phyloP scores from a whole-genome alignment of 2,797 vertebrate genomes.

The Iguana delicatissima region DNA sequence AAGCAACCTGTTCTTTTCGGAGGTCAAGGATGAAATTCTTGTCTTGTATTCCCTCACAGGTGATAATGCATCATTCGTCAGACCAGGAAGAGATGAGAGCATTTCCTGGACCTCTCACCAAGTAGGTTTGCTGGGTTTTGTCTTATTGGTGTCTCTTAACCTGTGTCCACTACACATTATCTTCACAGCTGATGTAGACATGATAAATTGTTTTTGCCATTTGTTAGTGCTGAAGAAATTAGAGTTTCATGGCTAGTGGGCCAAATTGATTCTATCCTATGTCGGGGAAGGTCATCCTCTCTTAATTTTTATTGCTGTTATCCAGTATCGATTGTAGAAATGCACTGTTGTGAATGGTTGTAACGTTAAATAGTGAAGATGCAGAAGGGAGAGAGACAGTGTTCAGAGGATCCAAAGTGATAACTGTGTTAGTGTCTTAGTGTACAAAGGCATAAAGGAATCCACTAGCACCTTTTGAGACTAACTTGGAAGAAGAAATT shows the following conservation, averaged over 20 bases:
- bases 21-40: not conserved
- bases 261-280: not conserved
- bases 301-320: not conserved
- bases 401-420: no score
- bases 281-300: not conserved
- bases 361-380: not conserved
- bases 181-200: no score
- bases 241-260: no score
- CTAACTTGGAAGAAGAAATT: no score
- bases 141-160: not conserved
- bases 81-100: constrained; percentile 91
- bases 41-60: constrained; percentile 77
- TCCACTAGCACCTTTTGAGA: no score
- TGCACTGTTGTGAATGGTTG: not conserved
- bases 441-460: no score
- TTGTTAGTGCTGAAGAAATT: no score
- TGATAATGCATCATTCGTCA: constrained; percentile 88
- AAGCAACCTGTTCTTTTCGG: no score
- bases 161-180: not conserved
- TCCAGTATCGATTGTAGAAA: no score
- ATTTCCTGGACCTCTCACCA: constrained; percentile 94
- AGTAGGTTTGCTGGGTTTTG: constrained; percentile 80
- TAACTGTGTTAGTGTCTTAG: no score
- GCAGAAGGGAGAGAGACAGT: not conserved
- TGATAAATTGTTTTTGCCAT: no score